Percentiles rank a stretch among this genome's conserved stretches.
Conservation (phyloP, 2,113 vertebrate species). For the Antennarius striatus region DNA sequence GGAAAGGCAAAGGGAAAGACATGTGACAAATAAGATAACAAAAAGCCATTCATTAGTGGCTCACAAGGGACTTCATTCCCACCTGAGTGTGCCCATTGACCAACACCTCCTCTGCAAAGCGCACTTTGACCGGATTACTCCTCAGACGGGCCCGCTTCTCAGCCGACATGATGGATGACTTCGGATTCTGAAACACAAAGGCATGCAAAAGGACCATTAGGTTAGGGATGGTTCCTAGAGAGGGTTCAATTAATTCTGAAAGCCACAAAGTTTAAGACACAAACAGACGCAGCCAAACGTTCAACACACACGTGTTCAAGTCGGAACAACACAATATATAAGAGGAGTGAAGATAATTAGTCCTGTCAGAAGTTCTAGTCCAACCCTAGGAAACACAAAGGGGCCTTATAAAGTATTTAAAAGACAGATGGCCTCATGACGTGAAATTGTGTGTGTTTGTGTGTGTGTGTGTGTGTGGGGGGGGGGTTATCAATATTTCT, state of each 20-base stretch:
- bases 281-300: not conserved
- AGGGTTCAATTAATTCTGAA: not conserved
- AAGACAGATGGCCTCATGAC: slow-evolving; percentile 18
- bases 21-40: not conserved
- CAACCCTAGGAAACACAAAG: slow-evolving; percentile 43
- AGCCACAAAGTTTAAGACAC: not conserved
- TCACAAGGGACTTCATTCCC: slow-evolving; percentile 22
- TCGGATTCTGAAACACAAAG: slow-evolving; percentile 86
- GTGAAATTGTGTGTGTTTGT: not conserved
- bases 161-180: slow-evolving; percentile 94
- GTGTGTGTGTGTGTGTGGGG: slow-evolving; percentile 8
- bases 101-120: slow-evolving; percentile 94
- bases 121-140: slow-evolving; percentile 95
- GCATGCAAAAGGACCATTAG: not conserved
- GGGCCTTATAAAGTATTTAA: slow-evolving; percentile 12
- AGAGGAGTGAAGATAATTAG: slow-evolving; percentile 5
- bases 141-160: slow-evolving; percentile 96
- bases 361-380: slow-evolving; percentile 33
- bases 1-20: slow-evolving; percentile 2
- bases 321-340: not conserved
- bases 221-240: not conserved
- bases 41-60: slow-evolving; percentile 6
- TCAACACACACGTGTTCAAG: slow-evolving; percentile 9
- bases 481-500: slow-evolving; percentile 39
- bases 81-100: slow-evolving; percentile 96